Base-by-base conservation (phyloP, 2,888 invertebrate genomes). In the Gastracanthus pulcherrimus region DNA sequence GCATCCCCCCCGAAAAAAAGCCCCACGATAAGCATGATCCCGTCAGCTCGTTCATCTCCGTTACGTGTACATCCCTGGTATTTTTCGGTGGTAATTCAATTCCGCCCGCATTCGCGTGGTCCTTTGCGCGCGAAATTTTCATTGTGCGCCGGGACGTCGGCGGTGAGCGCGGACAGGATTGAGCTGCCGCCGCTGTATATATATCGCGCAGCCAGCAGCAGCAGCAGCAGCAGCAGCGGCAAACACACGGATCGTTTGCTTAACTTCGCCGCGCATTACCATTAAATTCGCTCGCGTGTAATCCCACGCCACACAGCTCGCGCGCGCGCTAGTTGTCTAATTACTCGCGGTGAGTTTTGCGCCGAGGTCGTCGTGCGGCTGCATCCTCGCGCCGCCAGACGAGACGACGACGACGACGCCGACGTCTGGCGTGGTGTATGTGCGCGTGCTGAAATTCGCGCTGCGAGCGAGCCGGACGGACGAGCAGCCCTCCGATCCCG, bases 301-400 rank as follows among this genome's bases (percentile, higher is more conserved):
- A 81, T 84, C 72, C 83, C 82, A 82, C 76, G 78, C 83, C 76
- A 60, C 77, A 81, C 69, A 2, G 62, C 23, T 66, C 31, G 60
- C 31, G 13, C n/a, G 36, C 81, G 82, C 84, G 80, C 82, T 78
- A 84, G 82, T 85, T 85, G 84, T 85, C 85, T 86, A 87, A 87
- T 86, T 86, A 86, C 84, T 83, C 84, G 83, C 82, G 82, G 80
- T 82, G 81, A 75, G 81, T 85, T 84, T 84, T 76, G 83, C 83
- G 76, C 75, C 75, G 81, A 41, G 80, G 75, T 78, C 77, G 80
- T 5, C 41, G n/a, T 48, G 36, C 29, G n/a, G n/a, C 34, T n/a
- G 55, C 62, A 48, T 26, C 34, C 45, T 19, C 62, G 19, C 62
- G 19, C 48, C 51, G 48, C 45, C 19, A 34, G 69, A 23, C 34